Evolutionary conservation across 2,888 invertebrate genomes (phyloP).

Genomic region (Harpalus rufipes): DNA sequence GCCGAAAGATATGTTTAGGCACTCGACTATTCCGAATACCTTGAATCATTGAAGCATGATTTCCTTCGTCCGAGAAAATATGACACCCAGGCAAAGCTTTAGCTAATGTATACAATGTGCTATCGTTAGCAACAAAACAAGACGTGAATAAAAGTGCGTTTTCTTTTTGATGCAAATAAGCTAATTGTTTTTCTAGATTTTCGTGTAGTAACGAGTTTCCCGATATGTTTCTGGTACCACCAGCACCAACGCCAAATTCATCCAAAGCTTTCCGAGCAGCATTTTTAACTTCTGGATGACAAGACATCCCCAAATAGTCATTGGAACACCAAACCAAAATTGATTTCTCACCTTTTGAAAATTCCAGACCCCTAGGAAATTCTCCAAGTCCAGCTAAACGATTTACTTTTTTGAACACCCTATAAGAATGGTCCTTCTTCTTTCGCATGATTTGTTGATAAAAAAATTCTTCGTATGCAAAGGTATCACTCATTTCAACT

Average conservation of each 20-base stretch:
- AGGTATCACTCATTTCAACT: constrained; percentile 74
- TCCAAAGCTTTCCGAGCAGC: constrained; percentile 90
- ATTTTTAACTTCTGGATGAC: constrained; percentile 90
- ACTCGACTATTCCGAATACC: constrained; percentile 96
- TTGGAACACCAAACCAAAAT: constrained; percentile 99
- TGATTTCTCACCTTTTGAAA: constrained; percentile 87
- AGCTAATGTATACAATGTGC: constrained; percentile 94
- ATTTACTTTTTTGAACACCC: constrained; percentile 96
- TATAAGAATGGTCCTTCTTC: constrained; percentile 96
- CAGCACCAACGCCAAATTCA: constrained; percentile 94
- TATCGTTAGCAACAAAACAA: constrained; percentile 98
- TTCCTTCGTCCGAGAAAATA: constrained; percentile 96
- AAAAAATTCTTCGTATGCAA: constrained; percentile 93
- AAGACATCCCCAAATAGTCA: constrained; percentile 98
- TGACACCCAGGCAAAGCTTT: constrained; percentile 92
- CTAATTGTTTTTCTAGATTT: constrained; percentile 89
- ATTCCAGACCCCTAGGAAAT: constrained; percentile 94
- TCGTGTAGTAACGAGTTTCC: constrained; percentile 96
- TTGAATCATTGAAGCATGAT: constrained; percentile 99
- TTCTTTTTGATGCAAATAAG: constrained; percentile 93
- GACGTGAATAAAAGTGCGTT: constrained; percentile 95
- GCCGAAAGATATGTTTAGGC: constrained; percentile 95
- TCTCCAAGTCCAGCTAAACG: constrained; percentile 88
- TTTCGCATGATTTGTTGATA: constrained; percentile 93
- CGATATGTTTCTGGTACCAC: constrained; percentile 97